Conservation (phyloP, 2,888 invertebrate genomes). For the Thymelicus lineola region DNA sequence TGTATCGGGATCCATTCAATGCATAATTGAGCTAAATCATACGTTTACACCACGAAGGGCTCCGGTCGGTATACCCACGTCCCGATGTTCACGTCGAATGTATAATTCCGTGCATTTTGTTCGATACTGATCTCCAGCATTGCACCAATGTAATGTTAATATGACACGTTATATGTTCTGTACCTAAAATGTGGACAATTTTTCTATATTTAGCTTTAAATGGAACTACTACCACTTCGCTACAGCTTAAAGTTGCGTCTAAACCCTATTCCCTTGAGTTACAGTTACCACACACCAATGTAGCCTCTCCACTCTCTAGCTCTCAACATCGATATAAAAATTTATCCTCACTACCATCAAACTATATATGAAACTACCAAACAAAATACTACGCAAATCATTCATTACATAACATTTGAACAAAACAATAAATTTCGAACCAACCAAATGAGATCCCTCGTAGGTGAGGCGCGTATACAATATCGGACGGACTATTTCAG, state of each 20-base stretch:
- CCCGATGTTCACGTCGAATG: not conserved
- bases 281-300: too few species aligned
- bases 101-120: slow-evolving; percentile 6
- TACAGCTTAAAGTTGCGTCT: too few species aligned
- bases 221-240: too few species aligned
- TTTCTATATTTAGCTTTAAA: too few species aligned
- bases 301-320: too few species aligned
- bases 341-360: too few species aligned
- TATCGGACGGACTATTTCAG: slow-evolving; percentile 9
- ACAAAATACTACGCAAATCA: slow-evolving; percentile 14
- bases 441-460: slow-evolving; percentile 11
- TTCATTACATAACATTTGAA: slow-evolving; percentile 4
- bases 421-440: slow-evolving; percentile 14
- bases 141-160: not conserved
- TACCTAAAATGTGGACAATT: not conserved
- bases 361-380: not conserved
- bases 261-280: too few species aligned
- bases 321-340: too few species aligned
- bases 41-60: slow-evolving; percentile 4
- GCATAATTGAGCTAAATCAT: slow-evolving; percentile 31
- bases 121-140: not conserved
- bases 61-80: not conserved
- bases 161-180: not conserved
- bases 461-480: not conserved
- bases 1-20: slow-evolving; percentile 13